A percentile compares a stretch with the other conserved stretches of the same genome.
These are phyloP conservation scores for Scaptodrosophila latifasciaeformis DNA, from an alignment of 2,888 invertebrate species.

Conservation along the genomic window DNA sequence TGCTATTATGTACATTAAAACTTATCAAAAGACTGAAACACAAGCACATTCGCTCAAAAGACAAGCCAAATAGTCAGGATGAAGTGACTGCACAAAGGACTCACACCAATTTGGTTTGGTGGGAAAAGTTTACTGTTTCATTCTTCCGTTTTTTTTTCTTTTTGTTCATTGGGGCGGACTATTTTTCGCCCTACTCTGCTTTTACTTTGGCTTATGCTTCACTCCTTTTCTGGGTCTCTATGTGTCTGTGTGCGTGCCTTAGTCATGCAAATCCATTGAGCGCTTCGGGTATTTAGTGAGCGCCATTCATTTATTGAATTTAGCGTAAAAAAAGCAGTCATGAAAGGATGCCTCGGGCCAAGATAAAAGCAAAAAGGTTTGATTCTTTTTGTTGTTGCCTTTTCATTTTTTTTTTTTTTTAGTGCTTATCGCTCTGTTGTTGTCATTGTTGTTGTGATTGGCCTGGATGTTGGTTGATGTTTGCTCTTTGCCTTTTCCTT, in stretches of 20 bases:
- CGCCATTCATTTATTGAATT: constrained; percentile 42
- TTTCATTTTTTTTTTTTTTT: too few relatives aligned
- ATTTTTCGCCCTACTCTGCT: background rate
- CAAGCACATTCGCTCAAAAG: constrained; percentile 19
- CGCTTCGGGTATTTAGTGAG: constrained; percentile 23
- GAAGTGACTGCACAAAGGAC: constrained; percentile 29
- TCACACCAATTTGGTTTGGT: too few relatives aligned
- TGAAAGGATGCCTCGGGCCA: constrained; percentile 26
- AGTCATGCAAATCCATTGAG: constrained; percentile 30
- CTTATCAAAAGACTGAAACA: constrained; percentile 26
- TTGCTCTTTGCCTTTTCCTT: too few relatives aligned
- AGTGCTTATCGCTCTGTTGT: too few relatives aligned
- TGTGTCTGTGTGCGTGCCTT: background rate
- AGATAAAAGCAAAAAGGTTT: constrained; percentile 1
- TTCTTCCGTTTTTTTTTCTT: background rate
- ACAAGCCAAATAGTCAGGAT: constrained; percentile 18
- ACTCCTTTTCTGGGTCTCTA: background rate
- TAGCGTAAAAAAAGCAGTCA: constrained; percentile 24
- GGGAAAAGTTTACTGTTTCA: too few relatives aligned
- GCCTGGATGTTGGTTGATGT: too few relatives aligned
- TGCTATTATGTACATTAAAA: constrained; percentile 20
- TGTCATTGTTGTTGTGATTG: too few relatives aligned
- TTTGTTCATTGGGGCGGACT: background rate
- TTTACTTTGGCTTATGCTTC: too few relatives aligned
- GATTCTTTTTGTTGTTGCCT: too few relatives aligned